Percentiles rank a stretch among this genome's conserved stretches.
Conservation (phyloP, 2,888 invertebrate species). For the Coenonympha arcania region DNA sequence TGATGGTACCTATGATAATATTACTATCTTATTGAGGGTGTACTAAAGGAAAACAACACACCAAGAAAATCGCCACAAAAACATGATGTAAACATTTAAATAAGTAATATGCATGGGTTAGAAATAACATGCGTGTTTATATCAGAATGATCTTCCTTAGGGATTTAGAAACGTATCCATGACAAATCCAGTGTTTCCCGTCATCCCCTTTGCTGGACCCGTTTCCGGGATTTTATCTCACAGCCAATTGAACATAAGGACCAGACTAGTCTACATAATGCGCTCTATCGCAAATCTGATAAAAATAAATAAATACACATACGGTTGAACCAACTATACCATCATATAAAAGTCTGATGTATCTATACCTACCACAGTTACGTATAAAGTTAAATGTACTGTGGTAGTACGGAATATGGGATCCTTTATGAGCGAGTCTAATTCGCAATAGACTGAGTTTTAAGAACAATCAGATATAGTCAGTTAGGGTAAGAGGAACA, state of each 20-base stretch:
- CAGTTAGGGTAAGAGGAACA: no score
- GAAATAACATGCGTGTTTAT: constrained; percentile 19
- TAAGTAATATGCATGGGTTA: constrained; percentile 12
- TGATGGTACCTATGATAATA: no score
- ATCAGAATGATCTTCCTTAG: constrained; percentile 30
- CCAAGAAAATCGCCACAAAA: constrained; percentile 22
- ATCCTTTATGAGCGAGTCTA: no score
- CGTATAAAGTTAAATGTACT: no score
- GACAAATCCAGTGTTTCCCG: constrained; percentile 61
- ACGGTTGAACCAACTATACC: not conserved
- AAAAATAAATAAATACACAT: not conserved
- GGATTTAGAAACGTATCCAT: constrained; percentile 58
- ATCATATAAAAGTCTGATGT: no score
- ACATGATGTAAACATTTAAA: not conserved
- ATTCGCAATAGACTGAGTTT: no score
- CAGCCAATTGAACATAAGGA: constrained; percentile 45
- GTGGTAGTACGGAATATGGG: no score
- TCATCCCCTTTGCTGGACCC: constrained; percentile 55
- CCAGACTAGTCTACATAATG: constrained; percentile 7
- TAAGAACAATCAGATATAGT: not conserved
- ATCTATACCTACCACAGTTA: not conserved
- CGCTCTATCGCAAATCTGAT: constrained; percentile 7
- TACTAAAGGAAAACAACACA: not conserved
- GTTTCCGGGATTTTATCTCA: constrained; percentile 48
- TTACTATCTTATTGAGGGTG: constrained; percentile 2